Conservation (phyloP, 2,113 vertebrate species). For the Taurulus bubalis region DNA sequence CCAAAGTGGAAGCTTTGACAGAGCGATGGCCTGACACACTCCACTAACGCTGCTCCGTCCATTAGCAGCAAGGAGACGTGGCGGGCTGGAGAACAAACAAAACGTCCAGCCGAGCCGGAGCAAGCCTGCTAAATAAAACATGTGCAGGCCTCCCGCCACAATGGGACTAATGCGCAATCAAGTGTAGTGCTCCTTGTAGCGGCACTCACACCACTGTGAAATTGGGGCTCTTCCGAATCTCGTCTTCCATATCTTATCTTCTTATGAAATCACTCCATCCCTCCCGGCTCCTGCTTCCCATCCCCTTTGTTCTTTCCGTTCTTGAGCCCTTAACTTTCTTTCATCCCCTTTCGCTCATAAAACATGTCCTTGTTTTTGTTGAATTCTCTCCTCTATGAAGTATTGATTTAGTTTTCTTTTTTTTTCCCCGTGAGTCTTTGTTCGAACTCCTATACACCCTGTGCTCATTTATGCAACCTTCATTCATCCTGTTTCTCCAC, state of each 20-base stretch:
- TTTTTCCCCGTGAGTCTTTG: slow-evolving; percentile 4
- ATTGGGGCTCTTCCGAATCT: slow-evolving; percentile 60
- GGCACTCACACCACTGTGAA: slow-evolving; percentile 60
- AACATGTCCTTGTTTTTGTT: slow-evolving; percentile 32
- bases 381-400: slow-evolving; percentile 20
- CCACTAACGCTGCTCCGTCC: slow-evolving; percentile 44
- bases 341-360: slow-evolving; percentile 31
- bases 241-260: slow-evolving; percentile 57
- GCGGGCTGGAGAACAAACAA: slow-evolving; percentile 54
- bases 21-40: slow-evolving; percentile 44
- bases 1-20: not conserved
- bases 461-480: slow-evolving; percentile 19
- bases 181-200: slow-evolving; percentile 51
- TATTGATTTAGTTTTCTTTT: slow-evolving; percentile 31
- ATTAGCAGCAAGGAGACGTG: slow-evolving; percentile 50
- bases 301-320: slow-evolving; percentile 58
- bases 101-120: slow-evolving; percentile 19
- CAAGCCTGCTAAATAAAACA: slow-evolving; percentile 70
- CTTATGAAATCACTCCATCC: slow-evolving; percentile 42
- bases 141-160: slow-evolving; percentile 33
- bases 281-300: slow-evolving; percentile 34
- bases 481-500: slow-evolving; percentile 22
- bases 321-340: slow-evolving; percentile 43
- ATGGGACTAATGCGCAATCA: slow-evolving; percentile 56
- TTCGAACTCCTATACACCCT: not conserved